Evolutionary conservation across 92 coral and sea anemone genomes (phyloP).

Genomic region (Epizoanthus rinbou): DNA sequence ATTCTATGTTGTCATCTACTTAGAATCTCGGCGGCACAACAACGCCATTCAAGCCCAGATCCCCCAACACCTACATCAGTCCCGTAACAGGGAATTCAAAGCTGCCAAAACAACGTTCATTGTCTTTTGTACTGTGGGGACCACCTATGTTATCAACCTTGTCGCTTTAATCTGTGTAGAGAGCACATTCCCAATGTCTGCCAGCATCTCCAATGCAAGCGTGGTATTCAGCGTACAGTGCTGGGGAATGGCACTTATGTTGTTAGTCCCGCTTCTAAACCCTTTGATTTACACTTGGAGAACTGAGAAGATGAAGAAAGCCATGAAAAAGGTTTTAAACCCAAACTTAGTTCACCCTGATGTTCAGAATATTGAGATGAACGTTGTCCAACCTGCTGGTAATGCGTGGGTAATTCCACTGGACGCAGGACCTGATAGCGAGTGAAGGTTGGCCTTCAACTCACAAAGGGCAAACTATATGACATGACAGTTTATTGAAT

Average conservation of each 20-base stretch:
- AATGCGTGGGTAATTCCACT: too few relatives aligned
- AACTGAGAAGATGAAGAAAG: not conserved
- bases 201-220: not conserved
- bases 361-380: too few relatives aligned
- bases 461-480: too few relatives aligned
- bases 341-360: not conserved
- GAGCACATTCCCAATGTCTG: not conserved
- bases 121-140: not conserved
- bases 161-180: not conserved
- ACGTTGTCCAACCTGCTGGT: too few relatives aligned
- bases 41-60: slow-evolving; percentile 6
- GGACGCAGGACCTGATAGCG: too few relatives aligned
- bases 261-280: not conserved
- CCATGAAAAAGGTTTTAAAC: not conserved
- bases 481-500: too few relatives aligned
- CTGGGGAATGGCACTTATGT: slow-evolving; percentile 11
- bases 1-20: not conserved
- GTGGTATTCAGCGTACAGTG: slow-evolving; percentile 8
- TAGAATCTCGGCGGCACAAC: slow-evolving; percentile 14
- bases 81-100: not conserved
- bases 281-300: not conserved
- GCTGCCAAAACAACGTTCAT: too few relatives aligned
- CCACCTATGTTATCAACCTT: not conserved
- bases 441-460: too few relatives aligned
- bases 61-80: not conserved